These are phyloP conservation scores for Cercopithecus petaurista DNA, from an alignment of 2,797 vertebrate species.

Conservation along the genomic window DNA sequence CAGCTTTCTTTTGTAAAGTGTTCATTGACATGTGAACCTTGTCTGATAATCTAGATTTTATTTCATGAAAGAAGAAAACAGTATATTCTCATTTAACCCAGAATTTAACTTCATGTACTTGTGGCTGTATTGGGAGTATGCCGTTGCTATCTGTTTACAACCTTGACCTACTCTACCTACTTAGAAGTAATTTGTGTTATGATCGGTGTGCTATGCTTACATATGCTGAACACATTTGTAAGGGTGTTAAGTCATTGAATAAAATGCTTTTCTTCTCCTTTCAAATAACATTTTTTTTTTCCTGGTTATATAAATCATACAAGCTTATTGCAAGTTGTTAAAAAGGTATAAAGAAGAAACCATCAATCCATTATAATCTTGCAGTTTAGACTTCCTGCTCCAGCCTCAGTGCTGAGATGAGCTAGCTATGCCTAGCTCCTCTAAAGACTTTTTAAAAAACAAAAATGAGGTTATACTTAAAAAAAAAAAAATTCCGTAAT, in stretches of 20 bases:
- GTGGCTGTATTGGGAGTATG: neutral
- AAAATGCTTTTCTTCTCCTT: neutral
- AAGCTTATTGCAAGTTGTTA: neutral
- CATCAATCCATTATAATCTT: neutral
- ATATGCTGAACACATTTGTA: neutral
- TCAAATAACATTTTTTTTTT: neutral
- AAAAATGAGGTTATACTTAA: neutral
- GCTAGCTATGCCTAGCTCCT: too few species aligned
- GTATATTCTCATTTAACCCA: slow-evolving; percentile 10
- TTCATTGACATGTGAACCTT: neutral
- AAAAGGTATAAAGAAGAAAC: slow-evolving; percentile 2
- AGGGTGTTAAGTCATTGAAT: neutral
- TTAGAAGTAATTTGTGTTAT: slow-evolving; percentile 14
- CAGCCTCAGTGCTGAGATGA: too few species aligned
- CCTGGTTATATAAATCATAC: neutral
- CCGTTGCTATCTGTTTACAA: neutral
- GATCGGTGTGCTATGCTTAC: neutral
- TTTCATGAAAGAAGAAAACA: slow-evolving; percentile 38
- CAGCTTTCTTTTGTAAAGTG: neutral
- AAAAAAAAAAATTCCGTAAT: neutral
- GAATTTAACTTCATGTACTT: neutral
- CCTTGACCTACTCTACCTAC: neutral
- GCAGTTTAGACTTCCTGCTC: neutral
- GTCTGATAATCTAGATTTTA: slow-evolving; percentile 30
- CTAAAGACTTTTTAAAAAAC: neutral